phyloP scores from a whole-genome alignment of 2,888 invertebrate genomes.

The Mactromeris polynyma region DNA sequence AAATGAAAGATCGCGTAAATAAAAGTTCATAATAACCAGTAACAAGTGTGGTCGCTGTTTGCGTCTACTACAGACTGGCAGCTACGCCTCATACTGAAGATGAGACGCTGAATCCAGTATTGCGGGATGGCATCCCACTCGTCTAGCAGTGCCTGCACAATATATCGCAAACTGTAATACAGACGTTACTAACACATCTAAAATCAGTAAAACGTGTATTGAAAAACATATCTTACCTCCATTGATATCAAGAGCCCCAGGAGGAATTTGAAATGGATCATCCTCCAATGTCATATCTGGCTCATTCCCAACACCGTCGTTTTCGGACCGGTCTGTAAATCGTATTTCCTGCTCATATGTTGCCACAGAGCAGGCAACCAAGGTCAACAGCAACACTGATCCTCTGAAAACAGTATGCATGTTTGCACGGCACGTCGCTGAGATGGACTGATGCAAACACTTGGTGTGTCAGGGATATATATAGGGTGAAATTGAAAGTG shows the following conservation, averaged over 20 bases:
- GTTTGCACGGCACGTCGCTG: not conserved
- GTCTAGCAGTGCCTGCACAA: too few relatives aligned
- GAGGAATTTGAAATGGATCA: not conserved
- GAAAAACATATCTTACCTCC: not conserved
- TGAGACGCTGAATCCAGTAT: too few relatives aligned
- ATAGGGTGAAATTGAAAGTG: not conserved
- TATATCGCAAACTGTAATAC: too few relatives aligned
- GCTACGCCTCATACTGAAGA: too few relatives aligned
- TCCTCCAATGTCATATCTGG: not conserved
- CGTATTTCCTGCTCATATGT: not conserved
- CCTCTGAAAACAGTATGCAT: not conserved
- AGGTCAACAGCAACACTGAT: not conserved
- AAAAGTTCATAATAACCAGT: too few relatives aligned
- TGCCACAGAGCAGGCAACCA: not conserved
- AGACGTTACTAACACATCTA: too few relatives aligned
- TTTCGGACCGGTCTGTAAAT: not conserved
- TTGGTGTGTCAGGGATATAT: not conserved
- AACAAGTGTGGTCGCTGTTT: too few relatives aligned
- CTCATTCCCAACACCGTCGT: not conserved
- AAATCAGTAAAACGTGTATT: too few relatives aligned
- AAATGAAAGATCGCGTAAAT: too few relatives aligned
- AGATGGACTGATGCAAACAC: not conserved
- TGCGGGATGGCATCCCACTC: too few relatives aligned
- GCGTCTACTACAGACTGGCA: too few relatives aligned
- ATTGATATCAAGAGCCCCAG: not conserved